Base-by-base conservation (phyloP, 2,888 invertebrate genomes). In the Rhagonycha lutea region DNA sequence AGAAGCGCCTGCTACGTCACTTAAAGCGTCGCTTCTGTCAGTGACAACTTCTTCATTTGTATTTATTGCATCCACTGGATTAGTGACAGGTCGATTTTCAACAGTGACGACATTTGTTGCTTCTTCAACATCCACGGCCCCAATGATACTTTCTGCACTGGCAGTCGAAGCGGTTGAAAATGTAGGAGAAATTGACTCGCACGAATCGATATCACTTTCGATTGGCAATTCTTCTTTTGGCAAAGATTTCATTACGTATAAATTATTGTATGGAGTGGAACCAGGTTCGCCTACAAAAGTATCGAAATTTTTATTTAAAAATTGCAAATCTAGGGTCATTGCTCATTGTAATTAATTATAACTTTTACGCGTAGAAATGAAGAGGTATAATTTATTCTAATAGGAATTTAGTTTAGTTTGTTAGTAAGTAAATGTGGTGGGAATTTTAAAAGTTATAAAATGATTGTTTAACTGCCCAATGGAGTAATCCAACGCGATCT, bases 251-350 rank as follows among this genome's bases (percentile, higher is more conserved):
- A 83, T 83, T 24, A 86, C 81, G 79, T 87, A 88, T 10, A 86
- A 83, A 75, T 88, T 88, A 80, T 88, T 88, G 82, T 87, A 88
- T 0, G 88, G 88, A 0, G 88, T 88, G 4, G 88, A 88, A 72
- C 88, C 88, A 9, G 88, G 88, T 61, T 84, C 84, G 32, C 88
- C 87, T 81, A 29, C 9, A 73, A 74, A 68, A 18, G 18, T 2
- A 18, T 63, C 10, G 10, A 8, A 61, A 61, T 10, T 2, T 18
- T 18, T 47, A 9, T 8, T 61, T 14, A 61, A 61, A n/a, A 10
- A 12, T 12, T 0, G 2, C 0, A 9, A 24, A 24, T 24, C 24
- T 71, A 70, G 61, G 61, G n/a, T 7, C 11, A 4, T n/a, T n/a
- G n/a, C 3, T 11, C 26, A n/a, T 61, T 61, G 18, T 18, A 2